Conservation (phyloP, 2,113 vertebrate genomes). For the Plecturocebus donacophilus region DNA sequence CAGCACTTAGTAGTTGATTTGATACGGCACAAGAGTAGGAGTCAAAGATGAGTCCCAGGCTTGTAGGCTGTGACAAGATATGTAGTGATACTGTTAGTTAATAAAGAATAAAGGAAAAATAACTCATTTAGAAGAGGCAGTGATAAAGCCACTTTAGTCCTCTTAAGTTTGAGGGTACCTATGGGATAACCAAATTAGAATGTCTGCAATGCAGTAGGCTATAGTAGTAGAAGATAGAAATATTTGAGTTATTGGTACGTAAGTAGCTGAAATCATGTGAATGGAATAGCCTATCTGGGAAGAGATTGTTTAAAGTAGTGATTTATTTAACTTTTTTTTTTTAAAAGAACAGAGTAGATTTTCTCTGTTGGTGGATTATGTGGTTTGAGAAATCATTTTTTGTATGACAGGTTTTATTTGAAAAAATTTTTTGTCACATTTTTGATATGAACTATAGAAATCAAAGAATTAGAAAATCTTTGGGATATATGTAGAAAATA, state of each 20-base stretch:
- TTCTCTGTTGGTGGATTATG: background rate
- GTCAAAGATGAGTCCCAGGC: background rate
- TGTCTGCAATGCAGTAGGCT: background rate
- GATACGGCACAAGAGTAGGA: background rate
- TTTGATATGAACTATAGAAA: background rate
- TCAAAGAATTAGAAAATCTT: slow-evolving; percentile 38
- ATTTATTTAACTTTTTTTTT: background rate
- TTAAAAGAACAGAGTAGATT: background rate
- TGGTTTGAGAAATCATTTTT: slow-evolving; percentile 20
- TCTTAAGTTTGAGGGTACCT: background rate
- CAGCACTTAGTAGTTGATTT: background rate
- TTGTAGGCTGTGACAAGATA: background rate
- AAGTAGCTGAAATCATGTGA: background rate
- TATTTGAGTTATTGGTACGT: background rate
- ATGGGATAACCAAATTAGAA: background rate
- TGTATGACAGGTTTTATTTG: background rate
- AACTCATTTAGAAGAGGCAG: background rate
- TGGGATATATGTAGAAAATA: background rate
- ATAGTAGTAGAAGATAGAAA: background rate
- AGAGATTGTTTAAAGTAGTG: background rate
- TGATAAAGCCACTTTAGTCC: background rate
- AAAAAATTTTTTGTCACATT: background rate
- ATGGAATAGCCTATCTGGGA: background rate
- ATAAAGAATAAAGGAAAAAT: background rate
- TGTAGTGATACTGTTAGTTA: background rate